Percentiles rank a stretch among this genome's conserved stretches.
Conservation (phyloP, 2,797 vertebrate species). For the Lacerta viridis region DNA sequence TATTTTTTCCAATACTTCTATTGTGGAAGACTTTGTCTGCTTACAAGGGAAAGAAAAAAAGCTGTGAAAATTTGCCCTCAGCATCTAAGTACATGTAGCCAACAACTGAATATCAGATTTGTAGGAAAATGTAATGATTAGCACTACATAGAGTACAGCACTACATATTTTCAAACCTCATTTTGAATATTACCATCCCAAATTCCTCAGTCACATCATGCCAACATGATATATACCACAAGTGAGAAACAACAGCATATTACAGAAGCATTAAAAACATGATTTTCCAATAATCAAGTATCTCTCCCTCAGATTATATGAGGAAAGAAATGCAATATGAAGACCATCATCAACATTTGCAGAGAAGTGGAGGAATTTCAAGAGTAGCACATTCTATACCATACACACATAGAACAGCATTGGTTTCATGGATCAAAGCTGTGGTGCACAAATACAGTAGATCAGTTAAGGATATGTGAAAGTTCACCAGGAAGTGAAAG, state of each 20-base stretch:
- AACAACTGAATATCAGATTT: conserved; percentile 24
- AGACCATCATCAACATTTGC: not conserved
- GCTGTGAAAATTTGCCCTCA: conserved; percentile 58
- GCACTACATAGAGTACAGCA: not conserved
- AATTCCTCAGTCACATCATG: not conserved
- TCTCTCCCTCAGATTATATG: not conserved
- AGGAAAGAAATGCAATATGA: not conserved
- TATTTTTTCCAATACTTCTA: conserved; percentile 95
- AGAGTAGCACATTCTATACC: not conserved
- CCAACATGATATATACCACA: not conserved
- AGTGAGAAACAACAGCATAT: not conserved
- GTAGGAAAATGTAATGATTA: not conserved
- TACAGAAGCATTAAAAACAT: not conserved
- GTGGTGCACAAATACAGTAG: not conserved
- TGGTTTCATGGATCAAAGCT: not conserved
- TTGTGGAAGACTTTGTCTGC: conserved; percentile 94
- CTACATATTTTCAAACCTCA: not conserved
- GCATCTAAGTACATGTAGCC: conserved; percentile 17
- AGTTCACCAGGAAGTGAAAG: not conserved
- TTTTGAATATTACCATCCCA: not conserved
- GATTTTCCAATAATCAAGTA: not conserved
- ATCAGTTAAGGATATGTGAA: not conserved
- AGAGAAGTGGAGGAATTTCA: not conserved
- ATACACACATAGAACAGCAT: not conserved
- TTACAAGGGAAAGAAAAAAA: conserved; percentile 63